Base-by-base conservation (phyloP, 2,888 invertebrate genomes). In the Meganola albula region DNA sequence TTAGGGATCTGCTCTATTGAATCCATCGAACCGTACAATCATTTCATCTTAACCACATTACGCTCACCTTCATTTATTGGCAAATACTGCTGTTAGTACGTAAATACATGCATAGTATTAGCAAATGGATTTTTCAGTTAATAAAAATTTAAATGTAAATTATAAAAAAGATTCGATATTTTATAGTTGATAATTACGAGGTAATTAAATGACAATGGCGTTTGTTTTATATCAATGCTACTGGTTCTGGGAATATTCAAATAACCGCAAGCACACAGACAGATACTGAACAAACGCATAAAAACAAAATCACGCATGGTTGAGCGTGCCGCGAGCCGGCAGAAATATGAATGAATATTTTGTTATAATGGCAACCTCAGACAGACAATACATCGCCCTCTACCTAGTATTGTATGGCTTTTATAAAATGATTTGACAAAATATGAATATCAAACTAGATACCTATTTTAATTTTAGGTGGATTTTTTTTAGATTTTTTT, bases 1-100 rank as follows among this genome's bases (percentile, higher is more conserved):
- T 80, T 72, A 69, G 84, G 84, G 83, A 82, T 70, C 74, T 74
- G 71, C 73, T 75, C 72, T 77, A 80, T 82, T 75, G 79, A 77
- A 79, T 79, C 74, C 77, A 78, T 83, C 74, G 78, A 79, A 80
- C 65, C 66, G 73, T 66, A 61, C 71, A 75, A 77, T 79, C 77
- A 74, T 77, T 78, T 74, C 72, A 72, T 72, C 72, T 63, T 63
- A 48, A 53, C 61, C 60, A 53, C 60, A 56, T 64, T 60, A 61
- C 43, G 43, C 47, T 56, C 66, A 59, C 62, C 62, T 67, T 63
- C 62, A 46, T n/a, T n/a, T n/a, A n/a, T n/a, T n/a, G n/a, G n/a
- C n/a, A n/a, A n/a, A n/a, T n/a, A n/a, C n/a, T n/a, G n/a, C n/a
- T n/a, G n/a, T n/a, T n/a, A n/a, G n/a, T n/a, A n/a, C n/a, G n/a